Percentiles rank a stretch among this genome's conserved stretches.
Conservation (phyloP, 1,140 invertebrate genomes). For the Scaptomyza montana region DNA sequence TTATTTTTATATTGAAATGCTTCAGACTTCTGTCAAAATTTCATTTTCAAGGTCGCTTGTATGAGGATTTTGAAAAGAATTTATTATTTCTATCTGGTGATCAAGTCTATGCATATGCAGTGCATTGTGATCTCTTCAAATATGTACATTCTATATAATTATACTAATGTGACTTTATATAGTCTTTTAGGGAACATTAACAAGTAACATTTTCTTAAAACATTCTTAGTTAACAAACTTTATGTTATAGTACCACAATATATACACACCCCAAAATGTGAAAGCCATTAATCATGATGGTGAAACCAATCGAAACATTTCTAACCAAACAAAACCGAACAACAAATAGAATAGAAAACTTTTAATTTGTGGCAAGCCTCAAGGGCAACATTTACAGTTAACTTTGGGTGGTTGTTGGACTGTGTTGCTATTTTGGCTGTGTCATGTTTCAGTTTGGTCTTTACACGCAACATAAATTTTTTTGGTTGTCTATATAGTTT, state of each 20-base stretch:
- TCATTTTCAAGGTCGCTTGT: constrained; percentile 38
- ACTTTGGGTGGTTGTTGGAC: neutral
- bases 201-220: neutral
- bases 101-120: neutral
- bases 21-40: constrained; percentile 34
- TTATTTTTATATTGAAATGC: neutral
- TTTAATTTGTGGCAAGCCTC: constrained; percentile 26
- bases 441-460: constrained; percentile 37
- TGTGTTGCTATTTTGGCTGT: constrained; percentile 25
- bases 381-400: constrained; percentile 27
- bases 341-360: constrained; percentile 1
- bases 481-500: neutral
- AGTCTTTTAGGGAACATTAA: neutral
- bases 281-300: constrained; percentile 53
- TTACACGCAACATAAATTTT: constrained; percentile 43
- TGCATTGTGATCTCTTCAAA: neutral
- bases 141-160: neutral
- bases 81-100: constrained; percentile 25
- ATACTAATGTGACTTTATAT: neutral
- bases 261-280: constrained; percentile 7
- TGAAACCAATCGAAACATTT: constrained; percentile 53
- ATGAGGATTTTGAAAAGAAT: constrained; percentile 20
- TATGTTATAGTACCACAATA: constrained; percentile 13
- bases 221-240: neutral
- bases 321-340: constrained; percentile 1